These are phyloP conservation scores for Eueremaeus valkanovi DNA, from an alignment of 2,888 invertebrate species.

Conservation along the genomic window DNA sequence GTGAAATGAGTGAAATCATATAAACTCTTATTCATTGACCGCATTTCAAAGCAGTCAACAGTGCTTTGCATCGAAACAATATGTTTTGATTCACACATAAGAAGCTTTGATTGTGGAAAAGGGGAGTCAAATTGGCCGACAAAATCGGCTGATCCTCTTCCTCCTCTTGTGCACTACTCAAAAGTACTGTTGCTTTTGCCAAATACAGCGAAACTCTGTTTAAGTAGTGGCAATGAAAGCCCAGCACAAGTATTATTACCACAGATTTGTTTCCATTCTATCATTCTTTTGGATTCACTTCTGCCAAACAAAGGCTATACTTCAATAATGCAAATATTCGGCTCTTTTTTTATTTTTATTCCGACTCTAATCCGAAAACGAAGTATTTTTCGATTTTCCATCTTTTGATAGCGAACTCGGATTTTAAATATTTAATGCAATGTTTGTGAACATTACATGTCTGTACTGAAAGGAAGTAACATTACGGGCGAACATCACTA, in stretches of 20 bases:
- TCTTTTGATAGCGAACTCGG: not conserved
- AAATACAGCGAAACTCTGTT: not conserved
- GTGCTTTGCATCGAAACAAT: not conserved
- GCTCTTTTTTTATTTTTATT: not conserved
- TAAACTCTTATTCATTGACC: not conserved
- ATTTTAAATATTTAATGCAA: not conserved
- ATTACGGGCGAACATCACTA: not conserved
- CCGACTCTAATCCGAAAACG: not conserved
- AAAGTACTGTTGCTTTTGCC: not conserved
- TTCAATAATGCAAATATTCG: not conserved
- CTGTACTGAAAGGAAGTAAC: conserved; percentile 6
- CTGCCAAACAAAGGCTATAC: not conserved
- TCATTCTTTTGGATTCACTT: not conserved
- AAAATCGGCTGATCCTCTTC: conserved; percentile 2
- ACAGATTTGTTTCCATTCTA: conserved; percentile 13
- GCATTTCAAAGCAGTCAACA: not conserved
- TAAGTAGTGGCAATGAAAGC: not conserved
- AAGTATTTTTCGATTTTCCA: not conserved
- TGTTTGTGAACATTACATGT: not conserved
- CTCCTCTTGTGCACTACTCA: not conserved
- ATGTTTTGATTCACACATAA: not conserved
- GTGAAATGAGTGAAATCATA: not conserved
- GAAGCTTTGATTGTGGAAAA: not conserved
- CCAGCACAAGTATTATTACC: not conserved
- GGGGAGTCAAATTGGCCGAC: conserved; percentile 24